Conservation (phyloP, 2,888 invertebrate species). For the Eupithecia abbreviata region DNA sequence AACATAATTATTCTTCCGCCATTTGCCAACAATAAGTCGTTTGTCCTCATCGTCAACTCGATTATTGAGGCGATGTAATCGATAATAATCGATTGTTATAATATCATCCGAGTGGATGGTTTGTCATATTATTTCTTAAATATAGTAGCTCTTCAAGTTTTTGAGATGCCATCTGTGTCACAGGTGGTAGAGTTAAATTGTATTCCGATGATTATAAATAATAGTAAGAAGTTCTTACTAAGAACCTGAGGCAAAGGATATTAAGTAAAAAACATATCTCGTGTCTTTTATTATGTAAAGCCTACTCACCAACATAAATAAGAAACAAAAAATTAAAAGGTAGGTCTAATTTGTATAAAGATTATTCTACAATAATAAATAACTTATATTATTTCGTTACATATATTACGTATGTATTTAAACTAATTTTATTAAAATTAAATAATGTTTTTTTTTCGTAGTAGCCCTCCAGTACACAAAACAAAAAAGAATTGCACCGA, state of each 20-base stretch:
- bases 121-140: slow-evolving; percentile 30
- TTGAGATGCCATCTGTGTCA: slow-evolving; percentile 13
- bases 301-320: not conserved
- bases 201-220: not conserved
- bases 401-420: no score
- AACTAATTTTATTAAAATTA: no score
- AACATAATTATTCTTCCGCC: slow-evolving; percentile 66
- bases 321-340: not conserved
- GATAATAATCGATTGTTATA: slow-evolving; percentile 60
- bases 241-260: not conserved
- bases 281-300: not conserved
- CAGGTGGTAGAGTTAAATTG: slow-evolving; percentile 7
- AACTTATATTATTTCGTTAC: no score
- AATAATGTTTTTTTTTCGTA: no score
- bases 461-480: no score
- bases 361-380: no score
- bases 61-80: slow-evolving; percentile 58
- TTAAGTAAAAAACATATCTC: not conserved
- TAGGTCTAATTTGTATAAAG: no score
- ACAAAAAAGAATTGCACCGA: no score
- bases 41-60: slow-evolving; percentile 52
- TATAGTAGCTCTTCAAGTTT: not conserved
- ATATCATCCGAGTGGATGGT: slow-evolving; percentile 28
- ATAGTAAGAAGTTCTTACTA: not conserved
- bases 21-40: slow-evolving; percentile 47